Evolutionary conservation across 2,113 vertebrate genomes (phyloP), one percentile per base, ranked within the genome.

Genomic region (Sarotherodon lohbergeri): DNA sequence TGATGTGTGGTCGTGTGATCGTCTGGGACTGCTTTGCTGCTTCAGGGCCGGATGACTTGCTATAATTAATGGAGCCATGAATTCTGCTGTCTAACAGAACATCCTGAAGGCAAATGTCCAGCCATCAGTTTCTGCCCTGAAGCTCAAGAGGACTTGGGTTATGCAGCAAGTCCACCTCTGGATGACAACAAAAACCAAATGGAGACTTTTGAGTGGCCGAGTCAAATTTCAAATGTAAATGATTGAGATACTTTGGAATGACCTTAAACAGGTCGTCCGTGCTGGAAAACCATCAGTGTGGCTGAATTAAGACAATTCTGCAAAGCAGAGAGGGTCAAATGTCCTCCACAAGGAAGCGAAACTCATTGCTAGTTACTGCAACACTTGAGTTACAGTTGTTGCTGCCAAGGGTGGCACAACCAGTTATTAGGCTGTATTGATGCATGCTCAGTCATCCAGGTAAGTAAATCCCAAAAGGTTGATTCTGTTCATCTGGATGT

Each of bases 241-340:
- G 29, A 3, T 11, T 63, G 59, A 36, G 59, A 36, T 36, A 36
- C 59, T 63, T 34, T 63, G 59, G 9, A 63, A 61, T 61, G 59
- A 63, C 16, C 0, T 36, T 63, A 63, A 63, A 63, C 3, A 36
- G 48, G 0, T n/a, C 1, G 4, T 36, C 32, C 1, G 0, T 36
- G 17, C 0, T 63, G 59, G 59, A 36, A 63, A 63, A 63, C 32
- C 59, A 63, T 4, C 9, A n/a, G 17, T 36, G 59, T 36, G 29
- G 17, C 32, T 63, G 32, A n/a, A 63, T 63, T 34, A 63, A 36
- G 17, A 36, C 32, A 36, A 63, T 63, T 63, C 19, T 63, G 32
- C 32, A 63, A 63, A 63, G 59, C 32, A 63, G 29, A 61, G 29
- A 34, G 2, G 59, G 0, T 61, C 29, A 61, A 19, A 61, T 0